Conservation (phyloP, 2,113 vertebrate species). For the Syrmaticus mikado region DNA sequence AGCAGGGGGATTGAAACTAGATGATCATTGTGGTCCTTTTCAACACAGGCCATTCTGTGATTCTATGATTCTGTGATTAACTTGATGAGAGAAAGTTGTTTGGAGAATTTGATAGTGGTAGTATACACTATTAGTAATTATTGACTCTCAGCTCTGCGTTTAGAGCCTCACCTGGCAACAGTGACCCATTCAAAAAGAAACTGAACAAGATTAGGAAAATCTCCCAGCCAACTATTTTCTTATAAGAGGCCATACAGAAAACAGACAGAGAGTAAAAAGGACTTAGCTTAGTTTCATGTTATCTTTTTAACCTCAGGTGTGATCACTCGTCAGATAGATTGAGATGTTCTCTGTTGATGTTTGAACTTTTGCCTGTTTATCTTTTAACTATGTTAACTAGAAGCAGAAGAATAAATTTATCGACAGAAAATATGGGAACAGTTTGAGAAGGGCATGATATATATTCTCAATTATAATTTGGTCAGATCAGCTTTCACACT, state of each 20-base stretch:
- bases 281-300: background rate
- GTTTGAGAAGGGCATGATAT: background rate
- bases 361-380: background rate
- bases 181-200: background rate
- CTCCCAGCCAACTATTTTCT: background rate
- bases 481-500: fast-evolving
- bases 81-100: background rate
- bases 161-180: background rate
- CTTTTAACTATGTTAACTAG: background rate
- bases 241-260: background rate
- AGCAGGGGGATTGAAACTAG: no score
- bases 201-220: background rate
- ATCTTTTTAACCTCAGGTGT: background rate
- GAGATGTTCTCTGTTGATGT: background rate
- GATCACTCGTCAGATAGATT: background rate
- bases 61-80: no score
- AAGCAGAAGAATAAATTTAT: background rate
- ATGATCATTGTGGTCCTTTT: no score
- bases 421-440: background rate
- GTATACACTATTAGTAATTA: background rate
- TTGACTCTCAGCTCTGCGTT: background rate
- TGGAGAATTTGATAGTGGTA: background rate
- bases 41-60: no score
- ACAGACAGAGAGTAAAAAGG: background rate
- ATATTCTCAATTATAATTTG: background rate